Base-by-base conservation (phyloP, 1,140 invertebrate genomes). In the Nasonia vitripennis region DNA sequence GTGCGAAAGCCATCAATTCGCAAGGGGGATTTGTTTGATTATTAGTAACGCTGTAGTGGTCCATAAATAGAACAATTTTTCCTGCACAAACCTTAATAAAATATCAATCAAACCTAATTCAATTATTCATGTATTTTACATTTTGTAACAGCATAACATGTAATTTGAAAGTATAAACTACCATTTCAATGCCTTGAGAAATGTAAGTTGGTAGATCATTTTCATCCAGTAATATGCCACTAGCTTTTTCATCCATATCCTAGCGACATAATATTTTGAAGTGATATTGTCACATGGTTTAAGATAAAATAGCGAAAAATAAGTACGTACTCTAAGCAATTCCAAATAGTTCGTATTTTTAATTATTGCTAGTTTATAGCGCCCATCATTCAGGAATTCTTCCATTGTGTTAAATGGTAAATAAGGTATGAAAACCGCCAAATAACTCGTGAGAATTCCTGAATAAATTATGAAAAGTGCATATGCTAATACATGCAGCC, bases 401-500 rank as follows among this genome's bases (percentile, higher is more conserved):
- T 87, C 81, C 6, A 90, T 41, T 11, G 87, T 82, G 12, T 71
- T 31, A 78, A 90, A 90, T 9, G 87, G 87, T 71, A 89, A 23
- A 34, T 48, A 12, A 1, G 70, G 37, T 14, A 37, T 62, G 6
- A 86, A 86, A 73, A 86, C 55, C 0, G 89, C 86, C 20, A 89
- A 77, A 27, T 77, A 86, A 45, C 88, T 89, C 41, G 87, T 87
- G 4, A 90, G 73, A 17, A 84, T 34, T 17, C 87, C 89, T 37
- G 89, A 88, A 84, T 90, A 90, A 62, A 86, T 84, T n/a, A 88
- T 74, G 31, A 51, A 87, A 62, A 90, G 62, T 0, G 89, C 81
- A 55, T 87, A 78, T 4, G 88, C 79, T 6, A 86, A 86, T 48
- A 87, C 31, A 37, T 87, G 87, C 23, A 88, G 73, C 12, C 87